Evolutionary conservation across 2,113 vertebrate genomes (phyloP).

Genomic region (Acanthochromis polyacanthus): DNA sequence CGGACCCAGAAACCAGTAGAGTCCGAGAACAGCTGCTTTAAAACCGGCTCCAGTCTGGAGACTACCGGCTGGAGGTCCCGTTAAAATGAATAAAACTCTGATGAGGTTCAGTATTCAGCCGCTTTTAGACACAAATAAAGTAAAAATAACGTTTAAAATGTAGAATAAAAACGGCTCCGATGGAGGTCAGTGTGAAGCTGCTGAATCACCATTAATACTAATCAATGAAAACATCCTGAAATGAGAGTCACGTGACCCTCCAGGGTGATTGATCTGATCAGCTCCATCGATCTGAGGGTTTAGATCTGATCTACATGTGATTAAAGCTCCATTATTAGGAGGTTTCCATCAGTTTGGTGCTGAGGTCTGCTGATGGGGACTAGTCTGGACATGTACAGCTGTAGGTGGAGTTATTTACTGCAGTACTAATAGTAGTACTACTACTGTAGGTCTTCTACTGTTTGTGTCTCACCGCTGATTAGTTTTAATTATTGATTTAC

Average conservation of each 20-base stretch:
- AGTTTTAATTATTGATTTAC: neutral
- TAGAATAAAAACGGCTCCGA: too few relatives aligned
- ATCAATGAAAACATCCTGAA: neutral
- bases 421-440: neutral
- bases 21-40: too few relatives aligned
- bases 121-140: too few relatives aligned
- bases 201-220: neutral
- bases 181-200: neutral
- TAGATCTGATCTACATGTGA: too few relatives aligned
- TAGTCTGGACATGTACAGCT: conserved; percentile 53
- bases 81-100: too few relatives aligned
- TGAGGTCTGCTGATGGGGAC: neutral
- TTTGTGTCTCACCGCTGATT: too few relatives aligned
- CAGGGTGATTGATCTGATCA: neutral
- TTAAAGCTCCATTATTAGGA: too few relatives aligned
- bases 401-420: conserved; percentile 16
- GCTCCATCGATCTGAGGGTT: neutral
- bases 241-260: neutral
- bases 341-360: neutral
- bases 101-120: too few relatives aligned
- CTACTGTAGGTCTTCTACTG: neutral
- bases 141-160: too few relatives aligned
- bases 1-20: too few relatives aligned
- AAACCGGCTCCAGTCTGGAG: too few relatives aligned
- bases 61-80: too few relatives aligned